Conservation (phyloP, 2,113 vertebrate genomes). For the Microtus richardsoni region DNA sequence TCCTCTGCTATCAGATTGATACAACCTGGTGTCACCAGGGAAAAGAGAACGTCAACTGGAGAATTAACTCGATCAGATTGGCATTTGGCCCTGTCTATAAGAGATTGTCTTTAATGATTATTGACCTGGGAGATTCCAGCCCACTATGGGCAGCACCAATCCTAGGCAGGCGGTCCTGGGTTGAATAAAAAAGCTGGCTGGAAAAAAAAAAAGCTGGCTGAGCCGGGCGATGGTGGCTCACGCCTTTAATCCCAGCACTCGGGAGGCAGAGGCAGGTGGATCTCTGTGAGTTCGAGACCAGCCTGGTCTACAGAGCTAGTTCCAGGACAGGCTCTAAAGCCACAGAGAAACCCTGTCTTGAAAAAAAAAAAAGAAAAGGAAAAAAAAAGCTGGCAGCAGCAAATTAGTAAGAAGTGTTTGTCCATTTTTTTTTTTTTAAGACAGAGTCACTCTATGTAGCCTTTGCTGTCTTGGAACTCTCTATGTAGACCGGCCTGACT, state of each 20-base stretch:
- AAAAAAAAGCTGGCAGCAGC: not conserved
- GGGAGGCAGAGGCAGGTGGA: too few relatives aligned
- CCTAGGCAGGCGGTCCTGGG: not conserved
- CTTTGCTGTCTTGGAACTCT: not conserved
- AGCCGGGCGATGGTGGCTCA: not conserved
- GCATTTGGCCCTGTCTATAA: not conserved
- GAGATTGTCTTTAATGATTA: not conserved
- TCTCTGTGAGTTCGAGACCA: too few relatives aligned
- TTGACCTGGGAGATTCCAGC: not conserved
- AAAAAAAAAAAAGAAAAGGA: too few relatives aligned
- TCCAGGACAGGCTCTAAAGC: too few relatives aligned
- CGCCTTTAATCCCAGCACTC: too few relatives aligned
- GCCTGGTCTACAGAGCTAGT: too few relatives aligned
- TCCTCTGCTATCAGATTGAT: not conserved
- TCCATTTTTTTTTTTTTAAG: not conserved
- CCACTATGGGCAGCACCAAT: not conserved
- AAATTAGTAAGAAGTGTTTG: not conserved
- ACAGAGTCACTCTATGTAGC: not conserved
- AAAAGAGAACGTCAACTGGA: not conserved
- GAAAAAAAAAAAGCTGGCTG: not conserved
- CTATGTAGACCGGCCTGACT: not conserved
- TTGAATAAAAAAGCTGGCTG: not conserved
- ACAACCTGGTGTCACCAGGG: not conserved
- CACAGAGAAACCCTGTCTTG: too few relatives aligned
- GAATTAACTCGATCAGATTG: not conserved